A percentile compares a stretch with the other conserved stretches of the same genome.
Evolutionary conservation across 1,140 invertebrate species (phyloP).

Genomic region (Aphelinus atriplicis): DNA sequence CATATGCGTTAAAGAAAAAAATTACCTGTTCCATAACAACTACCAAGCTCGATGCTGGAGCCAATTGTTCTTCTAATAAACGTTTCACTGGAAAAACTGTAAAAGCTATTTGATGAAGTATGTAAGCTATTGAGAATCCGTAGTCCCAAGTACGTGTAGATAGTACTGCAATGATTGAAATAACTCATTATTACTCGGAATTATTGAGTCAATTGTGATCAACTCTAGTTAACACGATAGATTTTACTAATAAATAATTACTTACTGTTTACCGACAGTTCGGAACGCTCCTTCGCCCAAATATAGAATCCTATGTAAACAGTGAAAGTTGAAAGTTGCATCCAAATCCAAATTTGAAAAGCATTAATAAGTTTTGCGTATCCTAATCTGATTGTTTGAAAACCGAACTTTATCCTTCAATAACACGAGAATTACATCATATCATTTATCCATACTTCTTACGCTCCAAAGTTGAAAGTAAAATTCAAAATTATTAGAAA

Average conservation of each 20-base stretch:
- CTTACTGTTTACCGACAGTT: slow-evolving; percentile 57
- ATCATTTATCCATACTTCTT: neutral
- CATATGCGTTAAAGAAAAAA: too few species aligned
- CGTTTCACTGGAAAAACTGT: slow-evolving; percentile 67
- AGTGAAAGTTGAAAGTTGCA: slow-evolving; percentile 66
- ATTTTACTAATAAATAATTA: slow-evolving; percentile 16
- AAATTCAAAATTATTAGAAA: neutral
- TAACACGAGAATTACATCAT: neutral
- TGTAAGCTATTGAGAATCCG: slow-evolving; percentile 56
- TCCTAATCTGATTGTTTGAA: slow-evolving; percentile 65
- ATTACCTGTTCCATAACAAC: slow-evolving; percentile 72
- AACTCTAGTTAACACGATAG: too few species aligned
- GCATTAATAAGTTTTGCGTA: slow-evolving; percentile 70
- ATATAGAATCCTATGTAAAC: slow-evolving; percentile 68
- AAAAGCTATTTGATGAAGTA: slow-evolving; percentile 63
- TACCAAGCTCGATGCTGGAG: slow-evolving; percentile 70
- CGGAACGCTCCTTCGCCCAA: slow-evolving; percentile 63
- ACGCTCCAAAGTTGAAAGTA: neutral
- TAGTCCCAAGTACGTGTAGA: slow-evolving; percentile 67
- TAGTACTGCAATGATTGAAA: too few species aligned
- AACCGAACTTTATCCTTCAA: slow-evolving; percentile 67
- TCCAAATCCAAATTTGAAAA: slow-evolving; percentile 68
- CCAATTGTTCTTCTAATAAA: slow-evolving; percentile 67
- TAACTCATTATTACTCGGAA: too few species aligned
- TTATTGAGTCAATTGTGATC: too few species aligned